Base-by-base conservation (phyloP, 2,888 invertebrate genomes). In the Chaetogeoica ovagalla region DNA sequence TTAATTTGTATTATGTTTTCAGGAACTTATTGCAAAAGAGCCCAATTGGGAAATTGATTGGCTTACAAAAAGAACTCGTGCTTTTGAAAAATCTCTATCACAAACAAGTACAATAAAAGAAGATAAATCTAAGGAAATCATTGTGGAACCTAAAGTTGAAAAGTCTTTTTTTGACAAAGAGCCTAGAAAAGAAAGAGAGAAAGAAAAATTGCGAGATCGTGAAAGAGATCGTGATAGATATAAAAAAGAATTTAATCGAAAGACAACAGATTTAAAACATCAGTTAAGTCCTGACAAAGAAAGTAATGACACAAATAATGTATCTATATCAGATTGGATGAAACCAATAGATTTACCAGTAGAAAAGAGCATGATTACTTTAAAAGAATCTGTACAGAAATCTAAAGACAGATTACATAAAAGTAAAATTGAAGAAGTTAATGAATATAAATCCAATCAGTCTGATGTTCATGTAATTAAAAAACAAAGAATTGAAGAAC, bases 21-120 rank as follows among this genome's bases (percentile, higher is more conserved):
- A 95, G 94, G 90, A 91, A 85, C 94, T 93, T 85, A 90, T 93
- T 23, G 92, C 92, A 82, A 92, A 93, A 86, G 94, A 94, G 87
- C 94, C 94, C 0, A 93, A 93, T 84, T 95, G 94, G 92, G 95
- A 95, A 86, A 91, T 91, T 0, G 93, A 94, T 85, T 95, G 94
- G 94, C 89, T 93, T 87, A 91, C 91, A 13, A 94, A 94, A 86
- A 89, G 95, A 7, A 93, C 92, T 84, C 91, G 91, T 83, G 91
- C 92, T 0, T 89, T 90, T 82, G 90, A 90, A 70, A 70, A 74
- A 17, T 70, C 81, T 37, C 59, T 83, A 43, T 81, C 82, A 69
- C 82, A 82, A 71, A 57, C 76, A 57, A 72, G 81, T 63, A 82
- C 82, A 81, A 62, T 76, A 75, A 83, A 87, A 83, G 86, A 85